Evolutionary conservation across 2,797 vertebrate species (phyloP), one percentile per base, ranked within the genome.

Genomic region (Falco cherrug): DNA sequence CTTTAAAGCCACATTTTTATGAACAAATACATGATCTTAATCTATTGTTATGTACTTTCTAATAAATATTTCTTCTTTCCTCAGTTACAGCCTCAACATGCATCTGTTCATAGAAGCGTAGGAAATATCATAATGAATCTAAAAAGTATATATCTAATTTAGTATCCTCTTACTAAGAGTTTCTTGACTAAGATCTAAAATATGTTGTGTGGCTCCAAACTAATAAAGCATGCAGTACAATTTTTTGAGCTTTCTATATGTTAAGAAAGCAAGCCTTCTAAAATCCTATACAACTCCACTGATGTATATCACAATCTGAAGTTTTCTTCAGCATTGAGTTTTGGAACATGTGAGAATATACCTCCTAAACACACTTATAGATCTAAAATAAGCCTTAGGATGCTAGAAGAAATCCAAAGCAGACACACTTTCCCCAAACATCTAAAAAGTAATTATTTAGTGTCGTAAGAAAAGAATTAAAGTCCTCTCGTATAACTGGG

Each of bases 361-460:
- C 48, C n/a, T 80, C 63, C 67, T 82, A 89, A 91, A 70, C 16
- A 37, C 50, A n/a, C 33, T 79, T 85, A 35, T 67, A 89, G 67
- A 95, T 61, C 9, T 63, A 77, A 79, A 63, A 54, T 50, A 88
- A 90, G 45, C 53, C 39, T 83, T 73, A 74, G 54, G 65, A 86
- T 0, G 0, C 31, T 5, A 63, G n/a, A 93, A 91, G 68, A 90
- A 95, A 82, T 56, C 22, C 39, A 85, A 70, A 76, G 48, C 45
- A 84, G 60, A 74, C 24, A 87, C 54, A 53, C 35, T 68, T 89
- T 90, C 71, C 28, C 80, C 56, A 92, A 92, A 82, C 37, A 87
- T 64, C 81, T 89, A 80, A 79, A 94, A 91, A 87, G 53, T 83
- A 94, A 97, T 93, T 87, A 89, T 93, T 89, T 92, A 87, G 53